A percentile compares a stretch with the other conserved stretches of the same genome.
These are phyloP conservation scores for Trichoplax adhaerens DNA, from an alignment of 37 sponge, comb jelly and placozoan species.

Conservation along the genomic window DNA sequence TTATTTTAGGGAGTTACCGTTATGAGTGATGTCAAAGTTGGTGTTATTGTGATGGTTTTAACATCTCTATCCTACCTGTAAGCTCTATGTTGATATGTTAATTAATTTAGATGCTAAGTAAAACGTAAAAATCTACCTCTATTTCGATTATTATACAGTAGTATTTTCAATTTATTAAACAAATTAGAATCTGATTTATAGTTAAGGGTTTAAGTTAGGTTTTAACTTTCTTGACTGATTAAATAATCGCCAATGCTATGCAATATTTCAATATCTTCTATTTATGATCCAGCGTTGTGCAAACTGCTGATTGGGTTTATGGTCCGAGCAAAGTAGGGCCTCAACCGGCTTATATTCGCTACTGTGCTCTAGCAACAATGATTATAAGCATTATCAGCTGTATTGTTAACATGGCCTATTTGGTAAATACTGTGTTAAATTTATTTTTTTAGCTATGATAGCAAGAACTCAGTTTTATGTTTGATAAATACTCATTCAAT, in stretches of 20 bases:
- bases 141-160: no score
- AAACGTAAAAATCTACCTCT: no score
- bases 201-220: no score
- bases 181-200: no score
- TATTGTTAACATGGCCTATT: conserved; percentile 34
- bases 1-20: conserved; percentile 41
- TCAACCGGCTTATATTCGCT: conserved; percentile 34
- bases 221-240: no score
- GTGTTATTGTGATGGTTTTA: conserved; percentile 68
- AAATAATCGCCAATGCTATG: no score
- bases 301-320: conserved; percentile 79
- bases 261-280: no score
- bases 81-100: conserved; percentile 10
- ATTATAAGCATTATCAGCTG: conserved; percentile 35
- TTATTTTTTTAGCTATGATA: no score
- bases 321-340: conserved; percentile 6
- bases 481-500: not conserved
- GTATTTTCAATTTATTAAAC: no score
- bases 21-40: conserved; percentile 52
- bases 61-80: conserved; percentile 70
- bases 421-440: conserved; percentile 19
- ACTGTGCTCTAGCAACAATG: conserved; percentile 39
- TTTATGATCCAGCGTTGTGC: conserved; percentile 36
- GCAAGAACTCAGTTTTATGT: no score
- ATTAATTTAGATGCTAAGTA: not conserved